Conservation (phyloP, 64 coral and sea anemone species). For the Exaiptasia diaphana region DNA sequence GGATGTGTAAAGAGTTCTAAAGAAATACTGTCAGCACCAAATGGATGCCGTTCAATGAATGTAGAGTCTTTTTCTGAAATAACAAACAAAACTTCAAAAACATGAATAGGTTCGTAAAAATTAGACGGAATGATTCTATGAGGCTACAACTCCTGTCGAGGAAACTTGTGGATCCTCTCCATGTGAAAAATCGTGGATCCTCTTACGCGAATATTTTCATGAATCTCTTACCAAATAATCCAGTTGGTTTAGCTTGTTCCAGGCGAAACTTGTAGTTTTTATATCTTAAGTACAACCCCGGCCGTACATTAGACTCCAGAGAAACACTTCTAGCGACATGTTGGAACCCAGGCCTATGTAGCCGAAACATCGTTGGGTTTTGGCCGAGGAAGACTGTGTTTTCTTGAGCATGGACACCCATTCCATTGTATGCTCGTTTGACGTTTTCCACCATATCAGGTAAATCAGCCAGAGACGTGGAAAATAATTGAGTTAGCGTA, state of each 20-base stretch:
- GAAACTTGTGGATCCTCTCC: neutral
- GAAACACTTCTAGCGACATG: slow-evolving; percentile 70
- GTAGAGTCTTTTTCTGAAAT: slow-evolving; percentile 84
- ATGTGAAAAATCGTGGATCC: too few relatives aligned
- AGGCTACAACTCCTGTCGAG: neutral
- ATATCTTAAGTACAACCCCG: slow-evolving; percentile 87
- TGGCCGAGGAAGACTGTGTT: slow-evolving; percentile 45
- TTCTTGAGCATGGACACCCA: slow-evolving; percentile 48
- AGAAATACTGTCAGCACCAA: slow-evolving; percentile 44
- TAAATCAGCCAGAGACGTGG: neutral
- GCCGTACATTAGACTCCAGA: slow-evolving; percentile 64
- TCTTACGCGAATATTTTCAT: too few relatives aligned
- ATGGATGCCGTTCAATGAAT: slow-evolving; percentile 60
- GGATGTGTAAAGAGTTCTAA: slow-evolving; percentile 68
- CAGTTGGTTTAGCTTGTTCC: slow-evolving; percentile 72
- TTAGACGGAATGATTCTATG: neutral
- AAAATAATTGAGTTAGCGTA: slow-evolving; percentile 50
- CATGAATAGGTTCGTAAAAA: neutral
- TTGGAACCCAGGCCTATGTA: slow-evolving; percentile 85
- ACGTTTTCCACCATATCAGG: slow-evolving; percentile 21
- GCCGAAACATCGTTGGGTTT: slow-evolving; percentile 58
- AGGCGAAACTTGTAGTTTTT: slow-evolving; percentile 99
- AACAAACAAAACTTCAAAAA: neutral
- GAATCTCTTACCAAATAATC: slow-evolving; percentile 92
- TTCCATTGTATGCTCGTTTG: neutral